Base-by-base conservation (phyloP, 2,113 vertebrate genomes). In the Abramis brama region DNA sequence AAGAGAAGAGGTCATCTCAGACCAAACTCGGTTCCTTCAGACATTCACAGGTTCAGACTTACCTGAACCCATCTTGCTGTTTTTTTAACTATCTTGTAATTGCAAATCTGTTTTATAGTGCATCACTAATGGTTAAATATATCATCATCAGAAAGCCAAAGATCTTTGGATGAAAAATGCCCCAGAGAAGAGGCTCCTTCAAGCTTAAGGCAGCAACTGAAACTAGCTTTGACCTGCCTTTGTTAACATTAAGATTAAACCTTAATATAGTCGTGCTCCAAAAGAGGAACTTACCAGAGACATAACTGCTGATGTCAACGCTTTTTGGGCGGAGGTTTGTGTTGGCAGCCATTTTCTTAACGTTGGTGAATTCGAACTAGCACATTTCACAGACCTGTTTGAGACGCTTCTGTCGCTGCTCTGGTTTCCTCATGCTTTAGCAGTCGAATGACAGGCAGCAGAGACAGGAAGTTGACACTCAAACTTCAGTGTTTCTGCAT, bases 391-490 rank as follows among this genome's bases (percentile, higher is more conserved):
- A 84, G 82, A 27, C 25, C 36, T 9, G 23, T 82, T 82, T 64
- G 11, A 70, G 10, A 66, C 57, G 43, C 60, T 64, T 71, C 82
- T 75, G 81, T 71, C 74, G 1, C 66, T 80, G 82, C 78, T 6
- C 82, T 86, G 84, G 87, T 89, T 94, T 93, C 92, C 89, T 92
- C n/a, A 5, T 77, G 88, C 50, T 64, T 84, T 70, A 50, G 71
- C 45, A 75, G 74, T 74, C 55, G 23, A 86, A 52, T 15, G 19
- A 3, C 93, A 93, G 93, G 92, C 94, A 94, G 89, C 45, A 33
- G 50, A 36, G 45, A 90, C 93, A 93, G 94, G 93, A 94, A 94
- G 89, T 68, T 85, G 30, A 36, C 19, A 59, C 30, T 60, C 55
- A 82, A 4, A 83, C 39, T 15, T 55, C n/a, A 30, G 55, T 3